phyloP scores from a whole-genome alignment of 1,140 invertebrate genomes.

The Hestina assimilis region DNA sequence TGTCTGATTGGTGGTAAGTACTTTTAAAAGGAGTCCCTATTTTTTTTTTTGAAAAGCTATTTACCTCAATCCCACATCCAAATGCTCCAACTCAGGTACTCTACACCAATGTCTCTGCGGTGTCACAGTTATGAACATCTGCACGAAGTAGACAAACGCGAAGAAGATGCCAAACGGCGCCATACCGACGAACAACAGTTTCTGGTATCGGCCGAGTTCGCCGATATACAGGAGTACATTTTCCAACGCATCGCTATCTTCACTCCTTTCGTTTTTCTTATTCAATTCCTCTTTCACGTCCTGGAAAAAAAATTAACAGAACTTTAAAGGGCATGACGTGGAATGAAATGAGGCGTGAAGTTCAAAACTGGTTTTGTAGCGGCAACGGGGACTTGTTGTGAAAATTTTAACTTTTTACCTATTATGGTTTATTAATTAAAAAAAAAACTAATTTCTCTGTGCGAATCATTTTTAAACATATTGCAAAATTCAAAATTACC shows the following conservation, averaged over 20 bases:
- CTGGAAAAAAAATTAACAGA: constrained; percentile 8
- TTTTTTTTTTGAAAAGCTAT: too few relatives aligned
- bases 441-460: too few relatives aligned
- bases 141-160: constrained; percentile 84
- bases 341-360: too few relatives aligned
- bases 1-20: too few relatives aligned
- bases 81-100: constrained; percentile 74
- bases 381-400: too few relatives aligned
- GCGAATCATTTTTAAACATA: too few relatives aligned
- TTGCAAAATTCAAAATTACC: too few relatives aligned
- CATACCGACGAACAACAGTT: constrained; percentile 80
- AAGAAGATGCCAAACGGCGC: constrained; percentile 78
- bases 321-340: background rate
- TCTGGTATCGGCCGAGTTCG: constrained; percentile 83
- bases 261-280: constrained; percentile 44
- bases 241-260: constrained; percentile 78
- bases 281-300: constrained; percentile 48
- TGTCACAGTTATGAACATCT: constrained; percentile 82
- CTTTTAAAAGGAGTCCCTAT: too few relatives aligned
- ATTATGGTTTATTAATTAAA: too few relatives aligned
- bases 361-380: too few relatives aligned
- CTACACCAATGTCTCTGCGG: constrained; percentile 81
- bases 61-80: constrained; percentile 54
- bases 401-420: too few relatives aligned
- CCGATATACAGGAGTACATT: constrained; percentile 81